Conservation (phyloP, 2,888 invertebrate species). For the Amaurobius ferox region DNA sequence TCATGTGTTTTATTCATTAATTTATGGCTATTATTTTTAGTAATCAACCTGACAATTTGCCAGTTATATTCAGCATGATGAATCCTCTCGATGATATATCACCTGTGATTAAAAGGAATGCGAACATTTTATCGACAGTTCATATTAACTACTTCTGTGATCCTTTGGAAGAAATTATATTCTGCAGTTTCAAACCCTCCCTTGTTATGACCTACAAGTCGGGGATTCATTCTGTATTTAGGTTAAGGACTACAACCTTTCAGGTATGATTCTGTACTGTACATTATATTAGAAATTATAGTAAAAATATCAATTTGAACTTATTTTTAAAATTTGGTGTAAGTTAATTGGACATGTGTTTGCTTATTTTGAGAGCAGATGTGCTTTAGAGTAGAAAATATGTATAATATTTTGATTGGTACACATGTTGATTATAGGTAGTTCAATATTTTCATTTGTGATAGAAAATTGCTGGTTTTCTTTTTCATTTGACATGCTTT, state of each 20-base stretch:
- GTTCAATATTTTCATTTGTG: no score
- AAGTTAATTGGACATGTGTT: no score
- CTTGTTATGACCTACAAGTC: constrained; percentile 87
- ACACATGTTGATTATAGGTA: no score
- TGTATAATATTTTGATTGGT: no score
- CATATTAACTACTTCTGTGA: constrained; percentile 79
- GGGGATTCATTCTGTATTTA: constrained; percentile 89
- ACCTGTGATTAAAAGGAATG: constrained; percentile 82
- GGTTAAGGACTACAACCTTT: constrained; percentile 84
- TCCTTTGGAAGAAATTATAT: constrained; percentile 83
- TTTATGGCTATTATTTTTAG: constrained; percentile 7
- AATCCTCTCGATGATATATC: constrained; percentile 95
- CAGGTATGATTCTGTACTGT: constrained; percentile 81
- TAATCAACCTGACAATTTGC: constrained; percentile 79
- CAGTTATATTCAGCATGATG: constrained; percentile 89
- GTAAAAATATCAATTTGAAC: no score
- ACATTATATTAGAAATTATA: no score
- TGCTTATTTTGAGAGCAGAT: no score
- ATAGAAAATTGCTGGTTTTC: no score
- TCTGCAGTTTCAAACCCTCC: constrained; percentile 86
- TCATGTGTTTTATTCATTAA: not conserved
- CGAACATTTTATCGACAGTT: not conserved
- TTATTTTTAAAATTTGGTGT: no score
- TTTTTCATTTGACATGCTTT: no score
- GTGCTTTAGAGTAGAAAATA: no score